Conservation (phyloP, 2,113 vertebrate species). For the Eonycteris spelaea region DNA sequence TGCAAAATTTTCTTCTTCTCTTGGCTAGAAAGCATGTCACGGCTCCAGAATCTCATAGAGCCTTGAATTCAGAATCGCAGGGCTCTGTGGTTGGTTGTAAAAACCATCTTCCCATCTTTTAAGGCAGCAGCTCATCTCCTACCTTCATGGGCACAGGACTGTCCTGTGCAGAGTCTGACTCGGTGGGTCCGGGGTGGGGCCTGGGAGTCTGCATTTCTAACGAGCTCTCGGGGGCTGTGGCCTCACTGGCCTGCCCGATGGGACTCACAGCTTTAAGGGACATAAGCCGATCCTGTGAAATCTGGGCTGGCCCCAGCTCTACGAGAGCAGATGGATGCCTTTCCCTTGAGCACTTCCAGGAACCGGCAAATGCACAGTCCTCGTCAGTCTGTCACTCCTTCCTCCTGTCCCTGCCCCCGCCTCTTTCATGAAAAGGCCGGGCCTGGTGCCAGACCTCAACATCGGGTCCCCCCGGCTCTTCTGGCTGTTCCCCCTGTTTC, state of each 20-base stretch:
- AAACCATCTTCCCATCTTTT: neutral
- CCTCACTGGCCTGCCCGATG: fast-evolving
- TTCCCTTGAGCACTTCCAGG: neutral
- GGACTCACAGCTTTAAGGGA: neutral
- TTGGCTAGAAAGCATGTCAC: neutral
- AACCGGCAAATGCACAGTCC: neutral
- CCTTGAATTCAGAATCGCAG: neutral
- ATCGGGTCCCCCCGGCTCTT: neutral
- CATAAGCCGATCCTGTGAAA: neutral
- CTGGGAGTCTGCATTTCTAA: neutral
- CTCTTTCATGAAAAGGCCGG: neutral
- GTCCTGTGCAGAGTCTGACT: neutral
- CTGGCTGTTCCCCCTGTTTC: neutral
- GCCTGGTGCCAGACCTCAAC: neutral
- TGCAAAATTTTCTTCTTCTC: neutral
- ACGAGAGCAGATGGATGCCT: neutral
- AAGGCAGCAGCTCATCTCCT: neutral
- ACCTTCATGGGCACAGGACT: too few relatives aligned
- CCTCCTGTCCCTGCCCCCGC: neutral
- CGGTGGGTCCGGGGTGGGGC: neutral
- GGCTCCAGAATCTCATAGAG: neutral
- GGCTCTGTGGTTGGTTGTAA: neutral
- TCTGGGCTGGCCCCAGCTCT: neutral
- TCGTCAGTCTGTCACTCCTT: neutral
- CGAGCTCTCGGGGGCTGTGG: neutral